Evolutionary conservation across 2,797 vertebrate genomes (phyloP).

Genomic region (Melanotaenia trifasciata): DNA sequence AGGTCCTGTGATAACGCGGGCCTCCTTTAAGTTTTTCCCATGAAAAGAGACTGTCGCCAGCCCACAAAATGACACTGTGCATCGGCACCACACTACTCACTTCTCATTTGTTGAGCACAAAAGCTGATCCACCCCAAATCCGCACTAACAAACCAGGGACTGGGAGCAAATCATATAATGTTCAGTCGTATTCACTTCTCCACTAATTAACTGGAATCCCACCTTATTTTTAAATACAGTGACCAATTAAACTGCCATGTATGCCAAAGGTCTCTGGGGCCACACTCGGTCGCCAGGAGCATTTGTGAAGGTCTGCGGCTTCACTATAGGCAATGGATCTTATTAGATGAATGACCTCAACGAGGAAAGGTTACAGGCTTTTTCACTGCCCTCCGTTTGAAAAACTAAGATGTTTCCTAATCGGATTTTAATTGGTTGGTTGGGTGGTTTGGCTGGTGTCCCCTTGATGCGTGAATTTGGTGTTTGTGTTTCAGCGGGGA

Average conservation of each 20-base stretch:
- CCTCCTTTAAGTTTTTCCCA: constrained; percentile 89
- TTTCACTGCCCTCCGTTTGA: constrained; percentile 78
- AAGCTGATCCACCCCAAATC: constrained; percentile 93
- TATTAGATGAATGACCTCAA: constrained; percentile 86
- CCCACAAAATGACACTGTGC: constrained; percentile 90
- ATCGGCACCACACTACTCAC: constrained; percentile 90
- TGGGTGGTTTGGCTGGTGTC: constrained; percentile 72
- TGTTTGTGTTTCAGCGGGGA: constrained; percentile 43
- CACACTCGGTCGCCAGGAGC: constrained; percentile 85
- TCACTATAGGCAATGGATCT: constrained; percentile 90
- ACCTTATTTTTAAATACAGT: constrained; percentile 88
- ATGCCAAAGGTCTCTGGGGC: constrained; percentile 90
- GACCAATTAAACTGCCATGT: constrained; percentile 91
- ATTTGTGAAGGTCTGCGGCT: constrained; percentile 90
- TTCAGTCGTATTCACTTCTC: constrained; percentile 90
- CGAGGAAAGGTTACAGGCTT: constrained; percentile 78
- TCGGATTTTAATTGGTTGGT: constrained; percentile 87
- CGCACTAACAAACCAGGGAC: constrained; percentile 88
- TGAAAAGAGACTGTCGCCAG: constrained; percentile 90
- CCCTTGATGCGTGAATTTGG: constrained; percentile 39
- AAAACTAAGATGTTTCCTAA: constrained; percentile 84
- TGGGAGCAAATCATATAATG: constrained; percentile 89
- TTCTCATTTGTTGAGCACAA: constrained; percentile 94
- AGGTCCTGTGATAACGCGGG: constrained; percentile 85
- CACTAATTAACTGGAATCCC: constrained; percentile 98